Evolutionary conservation across 2,113 vertebrate species (phyloP).

Genomic region (Podarcis cretensis): DNA sequence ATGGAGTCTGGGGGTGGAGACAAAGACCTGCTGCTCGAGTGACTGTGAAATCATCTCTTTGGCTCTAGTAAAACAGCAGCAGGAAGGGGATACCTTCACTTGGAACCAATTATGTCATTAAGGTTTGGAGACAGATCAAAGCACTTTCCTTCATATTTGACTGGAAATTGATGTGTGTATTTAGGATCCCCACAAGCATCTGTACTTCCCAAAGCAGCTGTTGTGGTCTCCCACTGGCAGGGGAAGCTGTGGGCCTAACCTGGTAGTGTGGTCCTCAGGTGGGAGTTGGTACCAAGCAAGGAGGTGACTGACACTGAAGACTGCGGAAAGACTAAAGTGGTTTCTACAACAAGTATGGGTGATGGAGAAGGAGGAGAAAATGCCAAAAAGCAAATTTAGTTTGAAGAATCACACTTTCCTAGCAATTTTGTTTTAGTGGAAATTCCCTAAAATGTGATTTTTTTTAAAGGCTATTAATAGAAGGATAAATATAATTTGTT

Average conservation of each 20-base stretch:
- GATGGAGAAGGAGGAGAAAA: background rate
- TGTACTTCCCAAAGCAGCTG: conserved; percentile 8
- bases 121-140: conserved; percentile 28
- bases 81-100: conserved; percentile 31
- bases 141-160: conserved; percentile 8
- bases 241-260: background rate
- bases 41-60: background rate
- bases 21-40: background rate
- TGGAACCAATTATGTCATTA: conserved; percentile 37
- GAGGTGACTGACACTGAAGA: background rate
- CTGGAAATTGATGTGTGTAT: conserved; percentile 25
- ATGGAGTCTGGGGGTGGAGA: background rate
- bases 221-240: conserved; percentile 4
- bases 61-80: conserved; percentile 9
- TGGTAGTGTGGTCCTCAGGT: background rate
- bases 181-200: conserved; percentile 15
- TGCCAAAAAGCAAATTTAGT: background rate
- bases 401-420: background rate
- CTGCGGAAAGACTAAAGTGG: background rate
- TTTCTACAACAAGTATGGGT: background rate
- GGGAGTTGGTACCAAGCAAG: background rate
- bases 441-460: background rate
- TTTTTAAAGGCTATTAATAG: background rate
- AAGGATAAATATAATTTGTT: background rate
- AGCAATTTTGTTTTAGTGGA: background rate